These are phyloP conservation scores for Eumerus sabulonum DNA, from an alignment of 2,888 invertebrate genomes.

Conservation along the genomic window DNA sequence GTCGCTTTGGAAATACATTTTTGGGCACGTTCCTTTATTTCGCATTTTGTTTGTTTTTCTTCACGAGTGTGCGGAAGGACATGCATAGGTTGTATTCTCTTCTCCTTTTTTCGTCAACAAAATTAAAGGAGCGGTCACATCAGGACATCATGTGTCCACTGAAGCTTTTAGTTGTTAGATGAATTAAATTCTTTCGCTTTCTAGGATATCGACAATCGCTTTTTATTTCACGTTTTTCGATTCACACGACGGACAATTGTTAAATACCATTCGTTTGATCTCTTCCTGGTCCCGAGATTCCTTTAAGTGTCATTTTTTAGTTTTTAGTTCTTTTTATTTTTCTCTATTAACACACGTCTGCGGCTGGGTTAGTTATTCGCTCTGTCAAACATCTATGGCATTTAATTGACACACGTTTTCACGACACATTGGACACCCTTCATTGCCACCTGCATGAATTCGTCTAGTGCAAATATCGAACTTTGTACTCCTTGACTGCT, in stretches of 20 bases:
- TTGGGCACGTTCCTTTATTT: constrained; percentile 19
- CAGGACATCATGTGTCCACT: no score
- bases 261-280: background rate
- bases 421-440: background rate
- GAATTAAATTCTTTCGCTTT: constrained; percentile 14
- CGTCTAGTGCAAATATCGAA: no score
- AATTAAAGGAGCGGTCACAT: constrained; percentile 25
- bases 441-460: background rate
- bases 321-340: no score
- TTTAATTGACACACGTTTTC: constrained; percentile 40
- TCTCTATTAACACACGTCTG: no score
- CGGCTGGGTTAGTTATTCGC: background rate
- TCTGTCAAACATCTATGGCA: constrained; percentile 20
- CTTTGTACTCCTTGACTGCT: no score
- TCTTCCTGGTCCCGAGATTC: no score
- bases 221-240: constrained; percentile 25
- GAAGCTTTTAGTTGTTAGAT: constrained; percentile 14
- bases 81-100: no score
- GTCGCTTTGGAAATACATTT: constrained; percentile 37
- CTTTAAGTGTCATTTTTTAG: no score
- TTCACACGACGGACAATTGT: constrained; percentile 10
- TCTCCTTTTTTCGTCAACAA: constrained; percentile 34
- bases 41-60: background rate
- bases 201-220: constrained; percentile 6
- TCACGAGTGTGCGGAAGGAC: background rate